Conservation (phyloP, 2,797 vertebrate species). For the Hybognathus amarus region DNA sequence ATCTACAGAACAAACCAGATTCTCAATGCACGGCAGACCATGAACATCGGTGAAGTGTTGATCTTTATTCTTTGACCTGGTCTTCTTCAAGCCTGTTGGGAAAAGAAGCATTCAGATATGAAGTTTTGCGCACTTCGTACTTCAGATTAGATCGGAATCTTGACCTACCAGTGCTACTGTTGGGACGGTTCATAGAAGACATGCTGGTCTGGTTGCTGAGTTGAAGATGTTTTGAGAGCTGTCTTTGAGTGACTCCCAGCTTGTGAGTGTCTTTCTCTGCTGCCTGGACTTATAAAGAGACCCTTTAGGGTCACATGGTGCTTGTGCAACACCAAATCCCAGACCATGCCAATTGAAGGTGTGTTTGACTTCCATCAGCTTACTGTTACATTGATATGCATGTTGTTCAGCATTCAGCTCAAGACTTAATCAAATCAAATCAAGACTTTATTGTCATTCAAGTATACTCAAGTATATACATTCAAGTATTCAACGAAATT, state of each 20-base stretch:
- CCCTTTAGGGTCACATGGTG: conserved; percentile 29
- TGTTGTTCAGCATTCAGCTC: neutral
- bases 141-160: neutral
- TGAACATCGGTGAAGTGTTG: conserved; percentile 62
- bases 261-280: conserved; percentile 21
- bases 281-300: conserved; percentile 60
- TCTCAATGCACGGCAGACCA: conserved; percentile 80
- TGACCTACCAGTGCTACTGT: conserved; percentile 24
- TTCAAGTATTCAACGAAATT: too few species aligned
- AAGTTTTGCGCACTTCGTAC: neutral
- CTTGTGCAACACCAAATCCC: conserved; percentile 32
- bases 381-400: neutral
- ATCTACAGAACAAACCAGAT: conserved; percentile 79
- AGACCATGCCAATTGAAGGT: neutral
- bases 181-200: conserved; percentile 6
- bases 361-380: neutral
- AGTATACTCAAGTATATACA: too few species aligned
- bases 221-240: conserved; percentile 17
- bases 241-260: neutral
- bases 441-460: too few species aligned
- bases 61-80: conserved; percentile 57
- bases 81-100: conserved; percentile 55
- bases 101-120: neutral
- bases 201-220: neutral
- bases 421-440: neutral